Base-by-base conservation (phyloP, 1,140 invertebrate genomes). In the Drosophila ficusphila region DNA sequence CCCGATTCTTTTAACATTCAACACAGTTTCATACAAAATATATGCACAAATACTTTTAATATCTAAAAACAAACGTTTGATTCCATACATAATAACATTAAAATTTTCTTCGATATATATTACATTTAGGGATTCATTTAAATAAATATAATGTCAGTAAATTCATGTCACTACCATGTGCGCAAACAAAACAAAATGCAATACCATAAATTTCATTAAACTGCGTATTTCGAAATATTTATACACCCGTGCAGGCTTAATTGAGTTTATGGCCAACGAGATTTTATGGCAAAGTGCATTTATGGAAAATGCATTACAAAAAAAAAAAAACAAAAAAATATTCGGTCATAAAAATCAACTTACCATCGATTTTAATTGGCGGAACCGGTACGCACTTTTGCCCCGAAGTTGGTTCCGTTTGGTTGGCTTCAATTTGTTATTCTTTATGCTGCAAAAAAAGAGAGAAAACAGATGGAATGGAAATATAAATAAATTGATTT, bases 401-500 rank as follows among this genome's bases (percentile, higher is more conserved):
- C 27, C 31, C 31, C 38, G 14, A 46, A 34, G 69, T 48, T 38
- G 23, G 60, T 67, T 67, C 61, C 44, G 44, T 33, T 67, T 52
- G 60, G 62, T 33, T 52, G 36, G 41, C 18, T 46, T 33, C 51
- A 46, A 69, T 69, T 69, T 11, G 39, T 21, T 52, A 34, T 27
- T 36, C 4, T 56, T 27, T 23, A 36, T 54, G 29, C 62, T 69
- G 49, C 0, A 79, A 65, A 42, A 74, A 42, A 65, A 1, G 18
- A 5, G 11, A 33, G 19, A 18, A 44, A 31, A 39, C 64, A 42
- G 36, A 25, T 25, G 12, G 31, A 72, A 39, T 46, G 70, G 51
- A 54, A 52, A 61, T 56, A 69, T 69, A 46, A 69, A 69, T 49
- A 67, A 57, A 71, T 48, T 79, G 58, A 57, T 67, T 77, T 60